These are phyloP conservation scores for Microtus montanus DNA, from an alignment of 2,113 vertebrate genomes.

Conservation along the genomic window DNA sequence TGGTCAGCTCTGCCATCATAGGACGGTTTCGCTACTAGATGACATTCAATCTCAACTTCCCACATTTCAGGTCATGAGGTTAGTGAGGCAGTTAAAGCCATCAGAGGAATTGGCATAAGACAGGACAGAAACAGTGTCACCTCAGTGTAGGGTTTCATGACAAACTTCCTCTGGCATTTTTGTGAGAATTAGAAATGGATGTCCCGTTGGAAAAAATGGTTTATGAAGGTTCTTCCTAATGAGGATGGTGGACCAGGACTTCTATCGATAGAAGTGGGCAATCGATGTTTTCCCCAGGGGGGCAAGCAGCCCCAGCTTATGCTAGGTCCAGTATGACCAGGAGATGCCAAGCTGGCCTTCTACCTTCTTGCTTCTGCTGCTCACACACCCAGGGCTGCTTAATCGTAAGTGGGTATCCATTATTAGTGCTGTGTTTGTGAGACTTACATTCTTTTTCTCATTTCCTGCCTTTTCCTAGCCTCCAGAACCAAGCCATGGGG, in stretches of 20 bases:
- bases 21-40: neutral
- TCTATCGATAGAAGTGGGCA: neutral
- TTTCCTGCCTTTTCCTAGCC: conserved; percentile 81
- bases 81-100: neutral
- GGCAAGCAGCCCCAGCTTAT: neutral
- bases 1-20: neutral
- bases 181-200: neutral
- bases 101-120: neutral
- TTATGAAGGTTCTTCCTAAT: too few relatives aligned
- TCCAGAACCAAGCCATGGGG: conserved; percentile 88
- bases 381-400: neutral
- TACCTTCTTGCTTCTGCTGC: too few relatives aligned
- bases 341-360: neutral
- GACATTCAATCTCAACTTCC: neutral
- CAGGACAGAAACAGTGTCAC: neutral
- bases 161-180: neutral
- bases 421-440: neutral
- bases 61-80: neutral
- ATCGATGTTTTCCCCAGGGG: neutral
- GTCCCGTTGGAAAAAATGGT: neutral
- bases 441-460: neutral
- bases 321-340: neutral
- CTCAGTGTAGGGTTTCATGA: neutral
- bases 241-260: neutral
- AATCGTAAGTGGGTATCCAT: fast-evolving